phyloP scores from a whole-genome alignment of 2,797 vertebrate species.

The Phalloptychus januarius region DNA sequence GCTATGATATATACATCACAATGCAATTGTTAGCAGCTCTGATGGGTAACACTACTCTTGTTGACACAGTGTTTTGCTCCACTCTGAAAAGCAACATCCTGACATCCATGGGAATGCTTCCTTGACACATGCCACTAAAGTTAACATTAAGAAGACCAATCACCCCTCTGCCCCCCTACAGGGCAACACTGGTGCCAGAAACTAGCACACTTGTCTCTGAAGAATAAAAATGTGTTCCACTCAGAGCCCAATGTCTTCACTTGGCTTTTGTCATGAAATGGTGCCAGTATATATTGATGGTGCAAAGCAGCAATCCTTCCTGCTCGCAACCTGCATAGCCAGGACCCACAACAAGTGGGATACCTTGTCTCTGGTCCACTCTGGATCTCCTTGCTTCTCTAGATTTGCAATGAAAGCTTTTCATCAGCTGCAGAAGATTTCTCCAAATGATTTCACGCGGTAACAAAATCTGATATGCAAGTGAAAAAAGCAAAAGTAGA shows the following conservation, averaged over 20 bases:
- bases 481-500: neutral
- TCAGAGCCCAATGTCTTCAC: neutral
- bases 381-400: neutral
- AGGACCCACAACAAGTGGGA: neutral
- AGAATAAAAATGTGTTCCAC: neutral
- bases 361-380: neutral
- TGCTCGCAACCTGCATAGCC: neutral
- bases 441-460: neutral
- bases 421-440: neutral
- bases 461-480: neutral
- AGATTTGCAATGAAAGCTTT: neutral
- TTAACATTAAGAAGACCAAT: slow-evolving; percentile 5
- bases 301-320: neutral
- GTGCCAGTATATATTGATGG: neutral
- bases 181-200: neutral
- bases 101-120: neutral
- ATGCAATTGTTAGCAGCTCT: neutral
- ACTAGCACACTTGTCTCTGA: neutral
- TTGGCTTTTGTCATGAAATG: neutral
- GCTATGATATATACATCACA: neutral
- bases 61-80: neutral
- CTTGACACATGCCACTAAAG: neutral
- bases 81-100: neutral
- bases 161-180: slow-evolving; percentile 6
- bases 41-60: neutral